Conservation (phyloP, 2,113 vertebrate species). For the Alces alces region DNA sequence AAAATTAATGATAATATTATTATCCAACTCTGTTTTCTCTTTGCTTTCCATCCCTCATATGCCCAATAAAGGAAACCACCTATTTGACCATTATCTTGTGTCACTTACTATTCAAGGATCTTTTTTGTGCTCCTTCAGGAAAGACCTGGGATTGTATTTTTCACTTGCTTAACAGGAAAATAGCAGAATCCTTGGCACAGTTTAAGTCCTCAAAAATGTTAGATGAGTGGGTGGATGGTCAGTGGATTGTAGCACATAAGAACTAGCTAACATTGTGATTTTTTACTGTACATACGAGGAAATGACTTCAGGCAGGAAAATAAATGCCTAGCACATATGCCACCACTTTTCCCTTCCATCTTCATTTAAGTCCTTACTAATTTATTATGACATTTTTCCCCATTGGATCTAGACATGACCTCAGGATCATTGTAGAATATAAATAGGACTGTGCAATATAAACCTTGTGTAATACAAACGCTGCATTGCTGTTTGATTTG, state of each 20-base stretch:
- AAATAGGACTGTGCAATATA: not conserved
- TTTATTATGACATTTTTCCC: not conserved
- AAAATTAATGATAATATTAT: not conserved
- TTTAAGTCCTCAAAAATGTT: not conserved
- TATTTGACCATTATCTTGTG: not conserved
- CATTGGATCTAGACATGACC: not conserved
- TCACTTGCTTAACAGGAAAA: not conserved
- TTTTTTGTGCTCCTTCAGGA: not conserved
- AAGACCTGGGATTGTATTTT: not conserved
- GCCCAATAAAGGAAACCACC: not conserved
- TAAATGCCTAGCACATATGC: not conserved
- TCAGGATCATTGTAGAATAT: not conserved
- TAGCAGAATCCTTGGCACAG: not conserved
- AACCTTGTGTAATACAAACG: not conserved
- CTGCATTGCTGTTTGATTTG: not conserved
- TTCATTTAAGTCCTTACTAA: not conserved
- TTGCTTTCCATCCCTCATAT: not conserved
- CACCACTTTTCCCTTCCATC: not conserved
- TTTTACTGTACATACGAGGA: not conserved
- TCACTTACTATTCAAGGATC: not conserved
- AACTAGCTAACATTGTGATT: not conserved
- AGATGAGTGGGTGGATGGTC: not conserved
- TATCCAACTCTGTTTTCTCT: not conserved
- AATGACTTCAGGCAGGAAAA: not conserved
- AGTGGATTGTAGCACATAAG: not conserved